Evolutionary conservation across 2,113 vertebrate genomes (phyloP), one percentile per base, ranked within the genome.

Genomic region (Syrmaticus mikado): DNA sequence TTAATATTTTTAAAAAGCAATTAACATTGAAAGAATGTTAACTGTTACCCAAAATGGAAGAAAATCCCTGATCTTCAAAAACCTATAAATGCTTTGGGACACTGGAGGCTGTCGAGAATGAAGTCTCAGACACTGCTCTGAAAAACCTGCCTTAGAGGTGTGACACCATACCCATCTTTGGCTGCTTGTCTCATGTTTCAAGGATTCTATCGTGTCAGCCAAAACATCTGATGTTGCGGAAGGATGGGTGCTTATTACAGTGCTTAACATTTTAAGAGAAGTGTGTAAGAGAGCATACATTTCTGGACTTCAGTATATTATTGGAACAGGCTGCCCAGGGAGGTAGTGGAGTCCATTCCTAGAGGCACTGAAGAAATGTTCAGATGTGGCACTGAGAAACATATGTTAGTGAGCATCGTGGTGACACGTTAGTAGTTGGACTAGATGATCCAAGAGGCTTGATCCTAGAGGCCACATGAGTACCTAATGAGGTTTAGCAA

Each of bases 11-110:
- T 53, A 16, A 9, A 38, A 38, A 32, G 13, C 25, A 32, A 17
- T 10, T 85, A 71, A 34, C 36, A 68, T 66, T 82, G 78, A 43
- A 92, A 48, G 48, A 85, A 92, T 25, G 62, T 45, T 82, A 87
- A 87, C 45, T 77, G 87, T 53, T 41, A 58, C 11, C 45, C 66
- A 32, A 34, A 41, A 62, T 60, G 65, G 48, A 86, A 52, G 6
- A 57, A 73, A 53, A 50, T 36, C 36, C 0, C 1, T 16, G 55
- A 73, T 21, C 46, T 55, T 25, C 43, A 61, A 82, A 91, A 68
- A 87, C 10, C 62, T 8, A 48, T 15, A 80, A 58, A 20, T 1
- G 21, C 36, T 76, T 67, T 0, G 0, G 53, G 75, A 50, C 32
- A 40, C 13, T 0, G 15, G 6, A 6, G 10, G 19, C 40, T 82